A percentile compares a stretch with the other conserved stretches of the same genome.
phyloP scores from a whole-genome alignment of 2,888 invertebrate genomes.

The Drosophila percnosoma region DNA sequence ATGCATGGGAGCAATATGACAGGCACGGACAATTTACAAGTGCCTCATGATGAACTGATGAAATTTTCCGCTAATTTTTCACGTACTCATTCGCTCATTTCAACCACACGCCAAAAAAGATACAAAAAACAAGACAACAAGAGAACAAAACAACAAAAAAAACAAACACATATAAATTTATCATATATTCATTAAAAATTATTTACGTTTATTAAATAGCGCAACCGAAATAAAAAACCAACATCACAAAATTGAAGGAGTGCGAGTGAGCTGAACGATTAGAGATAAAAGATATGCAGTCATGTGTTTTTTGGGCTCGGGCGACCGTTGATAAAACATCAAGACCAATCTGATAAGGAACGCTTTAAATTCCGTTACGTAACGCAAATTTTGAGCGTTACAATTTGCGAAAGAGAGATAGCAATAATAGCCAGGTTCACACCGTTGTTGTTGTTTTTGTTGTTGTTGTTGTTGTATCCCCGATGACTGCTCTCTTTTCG shows the following conservation, averaged over 20 bases:
- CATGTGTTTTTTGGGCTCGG: slow-evolving; percentile 38
- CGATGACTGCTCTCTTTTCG: slow-evolving; percentile 34
- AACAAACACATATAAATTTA: slow-evolving; percentile 49
- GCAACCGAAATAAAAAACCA: slow-evolving; percentile 46
- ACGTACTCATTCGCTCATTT: slow-evolving; percentile 64
- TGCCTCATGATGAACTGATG: slow-evolving; percentile 62
- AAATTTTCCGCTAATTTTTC: slow-evolving; percentile 76
- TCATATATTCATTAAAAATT: slow-evolving; percentile 77
- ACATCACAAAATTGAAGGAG: slow-evolving; percentile 34
- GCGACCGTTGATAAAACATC: slow-evolving; percentile 79
- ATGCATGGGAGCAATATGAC: slow-evolving; percentile 43
- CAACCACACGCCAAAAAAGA: slow-evolving; percentile 60
- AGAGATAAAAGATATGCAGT: slow-evolving; percentile 33
- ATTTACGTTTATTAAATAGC: slow-evolving; percentile 75
- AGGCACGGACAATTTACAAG: slow-evolving; percentile 58
- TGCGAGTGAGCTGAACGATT: slow-evolving; percentile 30
- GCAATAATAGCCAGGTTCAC: slow-evolving; percentile 37
- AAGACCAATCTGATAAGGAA: slow-evolving; percentile 84
- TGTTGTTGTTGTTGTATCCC: slow-evolving; percentile 1
- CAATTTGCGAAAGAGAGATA: slow-evolving; percentile 53
- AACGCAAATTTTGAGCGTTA: slow-evolving; percentile 84
- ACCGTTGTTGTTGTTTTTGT: slow-evolving; percentile 15
- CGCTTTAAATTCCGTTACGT: slow-evolving; percentile 85
- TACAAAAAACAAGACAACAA: slow-evolving; percentile 4
- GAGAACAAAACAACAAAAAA: neutral